These are phyloP conservation scores for Volucella inanis DNA, from an alignment of 2,888 invertebrate species.

Conservation along the genomic window DNA sequence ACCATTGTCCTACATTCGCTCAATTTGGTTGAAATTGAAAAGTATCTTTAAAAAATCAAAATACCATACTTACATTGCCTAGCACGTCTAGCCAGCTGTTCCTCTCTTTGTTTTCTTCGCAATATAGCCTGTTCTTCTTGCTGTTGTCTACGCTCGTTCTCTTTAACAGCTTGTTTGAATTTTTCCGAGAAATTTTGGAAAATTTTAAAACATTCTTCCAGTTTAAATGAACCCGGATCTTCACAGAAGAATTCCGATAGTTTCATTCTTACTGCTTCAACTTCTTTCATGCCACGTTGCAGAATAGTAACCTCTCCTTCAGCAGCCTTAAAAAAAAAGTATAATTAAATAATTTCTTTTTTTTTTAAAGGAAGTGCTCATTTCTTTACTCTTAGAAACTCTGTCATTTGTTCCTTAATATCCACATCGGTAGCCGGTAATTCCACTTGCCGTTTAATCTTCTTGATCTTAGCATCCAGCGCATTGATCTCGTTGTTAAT, in stretches of 20 bases:
- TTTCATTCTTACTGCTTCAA: conserved; percentile 91
- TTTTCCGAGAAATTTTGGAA: conserved; percentile 94
- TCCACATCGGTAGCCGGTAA: conserved; percentile 90
- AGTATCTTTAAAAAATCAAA: not conserved
- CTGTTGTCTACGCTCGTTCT: conserved; percentile 91
- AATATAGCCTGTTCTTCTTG: conserved; percentile 94
- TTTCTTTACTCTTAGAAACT: conserved; percentile 88
- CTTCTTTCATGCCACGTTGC: conserved; percentile 91
- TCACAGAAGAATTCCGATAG: conserved; percentile 97
- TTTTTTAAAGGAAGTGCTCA: not conserved
- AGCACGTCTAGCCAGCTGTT: conserved; percentile 86
- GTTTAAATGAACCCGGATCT: conserved; percentile 92
- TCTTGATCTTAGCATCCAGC: conserved; percentile 90
- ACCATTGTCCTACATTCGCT: too few species aligned
- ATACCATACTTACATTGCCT: conserved; percentile 85
- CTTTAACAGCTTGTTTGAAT: conserved; percentile 91
- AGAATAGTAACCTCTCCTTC: conserved; percentile 90
- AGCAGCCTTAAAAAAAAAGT: conserved; percentile 83
- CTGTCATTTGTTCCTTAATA: conserved; percentile 93
- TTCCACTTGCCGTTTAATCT: conserved; percentile 91
- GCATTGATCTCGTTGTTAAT: conserved; percentile 93
- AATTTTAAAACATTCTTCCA: conserved; percentile 96
- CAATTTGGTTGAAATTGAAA: not conserved
- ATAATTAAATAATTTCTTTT: not conserved
- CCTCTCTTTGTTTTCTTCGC: conserved; percentile 89